Evolutionary conservation across 2,113 vertebrate species (phyloP), one percentile per base, ranked within the genome.

Genomic region (Galeopterus variegatus): DNA sequence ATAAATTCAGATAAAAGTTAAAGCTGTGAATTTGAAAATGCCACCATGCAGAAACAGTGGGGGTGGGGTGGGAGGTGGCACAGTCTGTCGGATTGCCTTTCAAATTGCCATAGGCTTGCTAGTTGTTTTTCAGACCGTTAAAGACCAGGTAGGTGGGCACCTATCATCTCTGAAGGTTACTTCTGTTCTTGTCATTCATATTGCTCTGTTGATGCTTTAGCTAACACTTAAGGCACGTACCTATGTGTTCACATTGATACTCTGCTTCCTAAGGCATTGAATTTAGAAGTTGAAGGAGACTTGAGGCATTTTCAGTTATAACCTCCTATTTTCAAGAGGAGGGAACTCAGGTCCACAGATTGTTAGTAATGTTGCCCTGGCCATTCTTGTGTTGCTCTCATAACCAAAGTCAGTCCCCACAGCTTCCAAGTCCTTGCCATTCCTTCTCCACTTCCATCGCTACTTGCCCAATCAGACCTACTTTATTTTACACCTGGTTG

Each of bases 31-130:
- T 76, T 90, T 90, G 70, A 79, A 83, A 83, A 69, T 36, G 23
- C 28, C 6, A 1, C 70, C 1, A 0, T n/a, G 62, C n/a, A 67
- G 54, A 41, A 12, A 28, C 1, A 12, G 33, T 12, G 19, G 10
- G 21, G 41, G 41, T 41, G 41, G 41, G 41, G 41, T 41, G 41
- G 41, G 41, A 41, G 41, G 41, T 41, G 41, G 41, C 41, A 41
- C 17, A 19, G 3, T 50, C 41, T 1, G 48, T 36, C 62, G 23
- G 8, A 1, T 14, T 41, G 12, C 36, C 45, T 64, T 75, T 70
- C 15, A 9, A 8, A 5, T 31, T 3, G 6, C 21, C 18, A 3
- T 0, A 33, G 56, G 14, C 26, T 50, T 48, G 11, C 54, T 41
- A 1, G n/a, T 72, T 21, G 4, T 23, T 58, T 13, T 15, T 52